Evolutionary conservation across 2,888 invertebrate genomes (phyloP), one percentile per base, ranked within the genome.

Genomic region (Corbicula japonica): DNA sequence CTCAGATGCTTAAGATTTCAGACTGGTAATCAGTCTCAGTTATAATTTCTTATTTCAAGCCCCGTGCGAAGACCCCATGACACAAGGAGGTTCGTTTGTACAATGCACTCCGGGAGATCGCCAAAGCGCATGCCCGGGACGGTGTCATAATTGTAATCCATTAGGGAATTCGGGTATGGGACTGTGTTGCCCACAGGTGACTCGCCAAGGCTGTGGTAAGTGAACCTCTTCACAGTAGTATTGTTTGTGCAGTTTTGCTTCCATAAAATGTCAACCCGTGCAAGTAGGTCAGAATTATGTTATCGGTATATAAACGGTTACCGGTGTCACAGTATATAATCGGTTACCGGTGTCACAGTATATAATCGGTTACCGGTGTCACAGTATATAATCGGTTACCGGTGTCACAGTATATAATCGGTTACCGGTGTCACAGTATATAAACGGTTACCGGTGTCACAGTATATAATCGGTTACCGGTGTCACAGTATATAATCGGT

Each of bases 41-140:
- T n/a, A n/a, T n/a, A n/a, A n/a, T n/a, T n/a, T n/a, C n/a, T n/a
- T n/a, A n/a, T n/a, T n/a, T n/a, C n/a, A n/a, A 72, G 71, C 71
- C 15, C 71, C 71, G 0, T 72, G 71, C 54, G 71, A 72, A n/a
- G 62, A 72, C 41, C 71, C 71, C 8, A 38, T 54, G 52, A 62
- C 56, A 28, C 15, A 52, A 21, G 52, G 62, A 5, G 12, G 62
- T 1, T n/a, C 50, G 8, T 72, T 72, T 26, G 68, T 41, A 12
- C 60, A 34, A 12, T 68, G 46, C 60, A 54, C 3, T 41, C 65
- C 18, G 1, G 44, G 60, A 18, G 26, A 18, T 58, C 50, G 41
- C 46, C 28, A 26, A 3, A 46, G 35, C 18, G 8, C 61, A 2
- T 72, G 71, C 35, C 71, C 62, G 6, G 71, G 62, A 15, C 23